Base-by-base conservation (phyloP, 2,888 invertebrate genomes). In the Phorcus lineatus region DNA sequence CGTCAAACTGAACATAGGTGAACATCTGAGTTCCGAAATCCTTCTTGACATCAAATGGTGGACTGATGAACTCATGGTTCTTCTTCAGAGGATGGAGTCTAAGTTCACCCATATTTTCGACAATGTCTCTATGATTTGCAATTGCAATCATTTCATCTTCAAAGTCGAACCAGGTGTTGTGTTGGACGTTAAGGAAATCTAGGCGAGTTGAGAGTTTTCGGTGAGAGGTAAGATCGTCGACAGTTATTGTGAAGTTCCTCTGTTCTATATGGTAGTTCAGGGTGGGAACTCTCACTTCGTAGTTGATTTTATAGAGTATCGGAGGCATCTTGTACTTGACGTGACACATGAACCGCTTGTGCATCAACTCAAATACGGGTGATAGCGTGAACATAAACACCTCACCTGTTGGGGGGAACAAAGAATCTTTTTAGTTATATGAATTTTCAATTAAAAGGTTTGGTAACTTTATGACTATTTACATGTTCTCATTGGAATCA, bases 261-360 rank as follows among this genome's bases (percentile, higher is more conserved):
- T 80, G 80, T 7, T 85, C 83, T 31, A 88, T 83, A 52, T 83
- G 83, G 80, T 87, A 88, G 55, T 86, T 81, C 52, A 89, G 81
- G 53, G 85, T 83, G 4, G 90, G 89, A 3, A 91, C 86, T 22
- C 81, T 86, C 40, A 91, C 84, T 74, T 86, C 86, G 83, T 92
- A 92, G 75, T 87, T 87, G 75, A 92, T 81, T 47, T 88, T 88
- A 85, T 92, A 92, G n/a, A 92, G 89, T 47, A 87, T 80, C 13
- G 81, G 53, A n/a, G 91, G 91, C 16, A 84, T 86, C 28, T 83
- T 77, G 78, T 91, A 90, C 74, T 85, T 81, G 47, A 92, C 84
- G 80, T 92, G 92, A 78, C 92, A 92, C 79, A 88, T 85, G 80
- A 91, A 92, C 80, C 88, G 85, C 22, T 84, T 82, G 11, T 81